phyloP scores from a whole-genome alignment of 2,113 vertebrate genomes.

The Tragelaphus imberbis region DNA sequence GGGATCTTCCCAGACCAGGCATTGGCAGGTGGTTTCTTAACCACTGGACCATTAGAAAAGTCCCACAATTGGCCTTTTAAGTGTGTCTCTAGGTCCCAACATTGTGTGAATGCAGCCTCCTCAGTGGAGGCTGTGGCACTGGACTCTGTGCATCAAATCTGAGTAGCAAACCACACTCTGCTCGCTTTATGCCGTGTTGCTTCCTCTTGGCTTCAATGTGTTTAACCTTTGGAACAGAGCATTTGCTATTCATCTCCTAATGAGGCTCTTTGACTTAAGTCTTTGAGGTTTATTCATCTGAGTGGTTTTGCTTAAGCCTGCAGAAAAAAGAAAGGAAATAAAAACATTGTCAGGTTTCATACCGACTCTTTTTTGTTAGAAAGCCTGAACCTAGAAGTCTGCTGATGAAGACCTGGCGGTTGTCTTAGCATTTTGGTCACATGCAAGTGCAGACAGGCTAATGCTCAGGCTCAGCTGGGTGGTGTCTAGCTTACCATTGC shows the following conservation, averaged over 20 bases:
- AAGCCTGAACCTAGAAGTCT: neutral
- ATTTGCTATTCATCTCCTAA: constrained; percentile 21
- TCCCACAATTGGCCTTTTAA: neutral
- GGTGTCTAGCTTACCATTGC: neutral
- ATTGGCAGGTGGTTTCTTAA: neutral
- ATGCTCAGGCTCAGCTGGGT: accelerated
- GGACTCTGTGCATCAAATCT: neutral
- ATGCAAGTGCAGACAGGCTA: neutral
- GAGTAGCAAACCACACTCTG: neutral
- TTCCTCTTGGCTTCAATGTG: neutral
- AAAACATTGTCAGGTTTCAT: neutral
- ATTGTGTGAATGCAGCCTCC: neutral
- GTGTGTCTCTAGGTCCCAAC: neutral
- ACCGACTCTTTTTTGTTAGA: neutral
- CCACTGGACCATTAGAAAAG: neutral
- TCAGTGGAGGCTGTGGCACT: accelerated
- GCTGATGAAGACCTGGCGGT: neutral
- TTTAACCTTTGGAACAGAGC: constrained; percentile 36
- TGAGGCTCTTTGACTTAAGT: neutral
- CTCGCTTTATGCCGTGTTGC: neutral
- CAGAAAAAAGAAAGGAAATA: constrained; percentile 26
- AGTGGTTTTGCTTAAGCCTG: neutral
- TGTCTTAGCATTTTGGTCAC: neutral
- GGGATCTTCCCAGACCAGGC: neutral
- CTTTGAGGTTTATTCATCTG: constrained; percentile 8